Base-by-base conservation (phyloP, 1,140 invertebrate genomes). In the Leptinotarsa defecta region DNA sequence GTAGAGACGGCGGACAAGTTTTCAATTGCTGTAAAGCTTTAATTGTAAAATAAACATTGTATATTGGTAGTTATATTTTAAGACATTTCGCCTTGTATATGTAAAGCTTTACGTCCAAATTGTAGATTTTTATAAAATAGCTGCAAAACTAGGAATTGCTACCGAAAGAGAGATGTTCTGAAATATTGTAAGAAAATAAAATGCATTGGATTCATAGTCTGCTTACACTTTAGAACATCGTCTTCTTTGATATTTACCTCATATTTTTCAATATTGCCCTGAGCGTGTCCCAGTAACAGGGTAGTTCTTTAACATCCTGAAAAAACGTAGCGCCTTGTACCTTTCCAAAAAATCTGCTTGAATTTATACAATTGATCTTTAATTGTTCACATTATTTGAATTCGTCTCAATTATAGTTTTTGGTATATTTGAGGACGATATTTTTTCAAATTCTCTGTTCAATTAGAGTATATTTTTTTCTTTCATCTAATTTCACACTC, bases 1-100 rank as follows among this genome's bases (percentile, higher is more conserved):
- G 77, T 78, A 71, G 73, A 68, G 70, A 74, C 65, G 67, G 74
- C 75, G 73, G 67, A 71, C 63, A 74, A 73, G 65, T 74, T 78
- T 78, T 74, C 73, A 75, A 68, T 80, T 80, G 79, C 79, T 80
- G 79, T 80, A 76, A 73, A 80, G 79, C 79, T 80, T 80, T 80
- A 80, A 80, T 72, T 80, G 79, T 80, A 80, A 78, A 74, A 80
- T 80, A 76, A 71, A 74, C 71, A 62, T 61, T 78, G 77, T 74
- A 78, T 78, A 78, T 78, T 78, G 65, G 62, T 78, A 76, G 73
- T 49, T n/a, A 71, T 71, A 75, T 74, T 74, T 61, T 62, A 74
- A 76, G 65, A 64, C 71, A 72, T 75, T 76, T 73, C 72, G 70
- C 73, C 69, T 77, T 74, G 75, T 74, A 76, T 24, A 75, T 75